Evolutionary conservation across 2,113 vertebrate genomes (phyloP).

Genomic region (Uria lomvia): DNA sequence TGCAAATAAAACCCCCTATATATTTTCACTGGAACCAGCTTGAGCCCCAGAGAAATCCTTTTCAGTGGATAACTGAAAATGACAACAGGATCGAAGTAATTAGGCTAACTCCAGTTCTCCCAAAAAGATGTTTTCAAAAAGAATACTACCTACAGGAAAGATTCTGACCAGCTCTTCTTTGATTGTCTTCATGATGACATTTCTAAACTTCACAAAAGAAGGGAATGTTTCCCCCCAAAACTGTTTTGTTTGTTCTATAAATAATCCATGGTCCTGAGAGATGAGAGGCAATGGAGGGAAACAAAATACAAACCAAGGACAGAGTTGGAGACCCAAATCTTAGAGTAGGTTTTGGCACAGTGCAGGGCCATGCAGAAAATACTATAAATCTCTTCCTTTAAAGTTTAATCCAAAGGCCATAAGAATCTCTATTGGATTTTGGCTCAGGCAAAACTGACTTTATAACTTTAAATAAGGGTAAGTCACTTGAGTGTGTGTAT

Average conservation of each 20-base stretch:
- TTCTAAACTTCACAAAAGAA: neutral
- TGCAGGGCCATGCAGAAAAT: neutral
- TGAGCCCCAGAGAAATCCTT: neutral
- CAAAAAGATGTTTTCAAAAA: neutral
- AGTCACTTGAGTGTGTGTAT: neutral
- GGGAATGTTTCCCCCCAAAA: neutral
- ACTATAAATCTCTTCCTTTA: neutral
- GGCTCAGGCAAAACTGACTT: neutral
- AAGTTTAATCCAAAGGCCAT: neutral
- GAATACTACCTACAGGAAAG: neutral
- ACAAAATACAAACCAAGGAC: neutral
- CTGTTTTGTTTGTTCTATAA: neutral
- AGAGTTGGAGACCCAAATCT: neutral
- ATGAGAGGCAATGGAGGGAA: neutral
- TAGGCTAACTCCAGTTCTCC: neutral
- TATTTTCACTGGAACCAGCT: neutral
- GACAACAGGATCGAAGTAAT: neutral
- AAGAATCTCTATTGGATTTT: neutral
- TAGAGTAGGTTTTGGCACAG: neutral
- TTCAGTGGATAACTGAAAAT: neutral
- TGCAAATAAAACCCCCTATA: neutral
- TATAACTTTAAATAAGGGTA: neutral
- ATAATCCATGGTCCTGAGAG: neutral
- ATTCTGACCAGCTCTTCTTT: neutral
- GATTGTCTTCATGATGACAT: neutral